Base-by-base conservation (phyloP, 2,113 vertebrate genomes). In the Mastomys coucha region DNA sequence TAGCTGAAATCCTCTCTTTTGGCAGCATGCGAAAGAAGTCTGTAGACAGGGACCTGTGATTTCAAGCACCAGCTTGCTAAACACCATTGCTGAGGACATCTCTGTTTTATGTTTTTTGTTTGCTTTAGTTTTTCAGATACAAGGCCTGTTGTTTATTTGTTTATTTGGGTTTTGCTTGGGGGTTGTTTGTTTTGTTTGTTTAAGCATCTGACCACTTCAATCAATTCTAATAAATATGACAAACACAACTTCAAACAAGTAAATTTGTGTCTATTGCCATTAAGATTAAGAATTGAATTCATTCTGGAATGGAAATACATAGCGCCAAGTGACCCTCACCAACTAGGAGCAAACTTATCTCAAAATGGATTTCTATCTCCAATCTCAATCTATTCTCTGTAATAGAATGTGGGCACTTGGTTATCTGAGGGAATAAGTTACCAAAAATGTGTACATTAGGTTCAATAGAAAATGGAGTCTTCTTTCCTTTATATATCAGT, bases 1-100 rank as follows among this genome's bases (percentile, higher is more conserved):
- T 88, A 97, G 96, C 70, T 97, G 56, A 69, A 95, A 17, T 93
- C 91, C 97, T 97, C 98, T 94, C 94, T 70, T 93, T 65, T 16
- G 93, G 93, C 85, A 80, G 95, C 94, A 93, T 33, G 82, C 33
- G 95, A 96, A 97, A 96, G 58, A 39, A 89, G 36, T 86, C 49
- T 58, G 51, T 97, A 49, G 93, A 89, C 53, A 87, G n/a, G 0
- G 1, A 69, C 31, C 6, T 82, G n/a, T 73, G 77, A 92, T 98
- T 98, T 97, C 88, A 96, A 97, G 53, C 26, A 95, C 82, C 88
- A 89, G 28, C 91, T 72, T n/a, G 63, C 20, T 84, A 39, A 94
- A 89, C 1, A 33, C 12, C 31, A 69, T 69, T 33, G 31, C 67
- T 16, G 82, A 45, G 4, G 16, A 0, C 63, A 13, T 63, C 36